Percentiles rank a stretch among this genome's conserved stretches.
phyloP scores from a whole-genome alignment of 2,113 vertebrate genomes.

The Sialia sialis region DNA sequence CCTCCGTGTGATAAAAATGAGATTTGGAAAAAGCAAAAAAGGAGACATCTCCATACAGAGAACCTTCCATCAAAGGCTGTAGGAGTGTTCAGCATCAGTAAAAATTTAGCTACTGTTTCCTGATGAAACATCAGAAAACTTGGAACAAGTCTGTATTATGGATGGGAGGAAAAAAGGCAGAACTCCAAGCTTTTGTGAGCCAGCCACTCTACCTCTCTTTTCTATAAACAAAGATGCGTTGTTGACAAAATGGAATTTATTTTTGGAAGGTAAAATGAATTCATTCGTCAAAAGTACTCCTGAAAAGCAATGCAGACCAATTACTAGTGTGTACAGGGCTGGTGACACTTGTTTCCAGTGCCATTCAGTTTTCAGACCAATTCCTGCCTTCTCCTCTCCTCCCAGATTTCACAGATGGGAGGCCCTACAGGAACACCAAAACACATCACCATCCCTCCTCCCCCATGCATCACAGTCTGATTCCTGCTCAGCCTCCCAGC shows the following conservation, averaged over 20 bases:
- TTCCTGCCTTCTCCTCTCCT: too few species aligned
- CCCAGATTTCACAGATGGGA: rapidly evolving
- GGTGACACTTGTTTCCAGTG: neutral
- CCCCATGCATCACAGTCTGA: neutral
- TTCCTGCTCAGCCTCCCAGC: neutral
- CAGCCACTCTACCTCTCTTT: neutral
- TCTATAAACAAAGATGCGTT: neutral
- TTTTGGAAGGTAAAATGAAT: neutral
- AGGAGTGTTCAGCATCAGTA: neutral
- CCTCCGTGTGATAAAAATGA: neutral
- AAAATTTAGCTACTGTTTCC: neutral
- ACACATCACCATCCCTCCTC: neutral
- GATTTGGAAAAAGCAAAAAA: neutral
- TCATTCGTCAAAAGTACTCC: neutral
- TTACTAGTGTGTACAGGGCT: neutral
- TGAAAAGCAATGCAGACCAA: neutral
- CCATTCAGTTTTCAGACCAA: neutral
- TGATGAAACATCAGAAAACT: neutral
- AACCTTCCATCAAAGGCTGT: neutral
- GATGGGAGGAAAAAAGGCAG: neutral
- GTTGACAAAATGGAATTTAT: neutral
- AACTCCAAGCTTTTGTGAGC: neutral
- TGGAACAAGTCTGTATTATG: neutral
- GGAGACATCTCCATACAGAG: neutral
- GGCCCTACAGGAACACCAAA: neutral